These are phyloP conservation scores for Drosophila paranaensis DNA, from an alignment of 2,888 invertebrate species.

Conservation along the genomic window DNA sequence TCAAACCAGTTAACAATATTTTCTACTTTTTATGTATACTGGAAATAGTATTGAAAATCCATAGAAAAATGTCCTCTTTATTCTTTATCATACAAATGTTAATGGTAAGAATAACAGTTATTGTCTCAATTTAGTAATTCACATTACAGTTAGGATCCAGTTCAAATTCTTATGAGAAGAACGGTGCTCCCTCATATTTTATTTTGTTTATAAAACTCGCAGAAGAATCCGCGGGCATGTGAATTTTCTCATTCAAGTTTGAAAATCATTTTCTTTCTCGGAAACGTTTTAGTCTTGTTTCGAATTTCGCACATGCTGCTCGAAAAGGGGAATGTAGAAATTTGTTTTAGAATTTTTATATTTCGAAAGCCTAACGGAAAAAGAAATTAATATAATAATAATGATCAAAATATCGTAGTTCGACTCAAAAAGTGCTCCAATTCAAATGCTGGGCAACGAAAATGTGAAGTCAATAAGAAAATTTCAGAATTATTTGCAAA, in stretches of 20 bases:
- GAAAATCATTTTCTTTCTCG: conserved; percentile 8
- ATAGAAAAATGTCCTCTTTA: too few relatives aligned
- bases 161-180: neutral
- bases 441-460: conserved; percentile 38
- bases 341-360: conserved; percentile 25
- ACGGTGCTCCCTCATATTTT: neutral
- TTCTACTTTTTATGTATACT: too few relatives aligned
- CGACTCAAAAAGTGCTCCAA: conserved; percentile 17
- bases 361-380: conserved; percentile 40
- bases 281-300: conserved; percentile 71
- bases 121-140: too few relatives aligned
- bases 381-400: conserved; percentile 25
- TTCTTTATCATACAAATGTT: too few relatives aligned
- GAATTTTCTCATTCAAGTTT: conserved; percentile 2
- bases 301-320: conserved; percentile 75
- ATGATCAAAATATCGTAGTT: conserved; percentile 21
- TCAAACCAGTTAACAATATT: too few relatives aligned
- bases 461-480: conserved; percentile 42
- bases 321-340: conserved; percentile 42
- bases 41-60: too few relatives aligned
- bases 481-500: conserved; percentile 52
- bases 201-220: conserved; percentile 18
- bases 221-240: neutral
- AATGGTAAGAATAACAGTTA: too few relatives aligned
- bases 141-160: too few relatives aligned